Conservation (phyloP, 2,888 invertebrate species). For the Drosophila infuscata region DNA sequence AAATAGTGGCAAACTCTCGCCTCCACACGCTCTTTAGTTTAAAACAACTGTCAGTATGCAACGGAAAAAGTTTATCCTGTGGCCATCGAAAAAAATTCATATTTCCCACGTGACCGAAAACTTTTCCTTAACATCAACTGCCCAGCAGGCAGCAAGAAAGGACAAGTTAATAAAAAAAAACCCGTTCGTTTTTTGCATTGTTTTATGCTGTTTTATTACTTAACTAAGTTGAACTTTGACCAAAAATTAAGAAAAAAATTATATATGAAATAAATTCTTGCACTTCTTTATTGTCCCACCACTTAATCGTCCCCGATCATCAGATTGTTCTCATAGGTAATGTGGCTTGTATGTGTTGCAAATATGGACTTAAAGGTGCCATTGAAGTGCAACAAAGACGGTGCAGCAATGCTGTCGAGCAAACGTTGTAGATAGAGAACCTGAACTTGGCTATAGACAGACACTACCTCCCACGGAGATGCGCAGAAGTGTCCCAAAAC, state of each 20-base stretch:
- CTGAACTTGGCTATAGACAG: slow-evolving; percentile 47
- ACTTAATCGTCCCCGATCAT: slow-evolving; percentile 21
- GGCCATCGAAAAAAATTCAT: slow-evolving; percentile 33
- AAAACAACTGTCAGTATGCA: slow-evolving; percentile 18
- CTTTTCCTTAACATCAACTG: slow-evolving; percentile 41
- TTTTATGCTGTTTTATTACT: slow-evolving; percentile 44
- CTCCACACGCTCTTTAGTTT: slow-evolving; percentile 6
- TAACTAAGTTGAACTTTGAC: not conserved
- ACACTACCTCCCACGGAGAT: slow-evolving; percentile 31
- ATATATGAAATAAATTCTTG: not conserved
- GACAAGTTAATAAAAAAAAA: slow-evolving; percentile 44
- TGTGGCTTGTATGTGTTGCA: slow-evolving; percentile 24
- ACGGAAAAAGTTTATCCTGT: slow-evolving; percentile 26
- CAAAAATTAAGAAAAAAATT: not conserved
- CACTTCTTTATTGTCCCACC: not conserved
- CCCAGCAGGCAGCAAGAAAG: slow-evolving; percentile 11
- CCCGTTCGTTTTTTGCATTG: slow-evolving; percentile 17
- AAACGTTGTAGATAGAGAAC: slow-evolving; percentile 43
- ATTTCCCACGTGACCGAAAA: slow-evolving; percentile 60
- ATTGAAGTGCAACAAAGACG: slow-evolving; percentile 22
- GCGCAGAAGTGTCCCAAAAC: slow-evolving; percentile 63
- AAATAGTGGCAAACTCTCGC: not conserved
- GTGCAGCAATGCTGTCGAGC: not conserved
- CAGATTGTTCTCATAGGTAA: slow-evolving; percentile 49
- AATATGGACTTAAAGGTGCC: slow-evolving; percentile 18